These are phyloP conservation scores for Meriones psammophilus DNA, from an alignment of 2,797 vertebrate species.

Conservation along the genomic window DNA sequence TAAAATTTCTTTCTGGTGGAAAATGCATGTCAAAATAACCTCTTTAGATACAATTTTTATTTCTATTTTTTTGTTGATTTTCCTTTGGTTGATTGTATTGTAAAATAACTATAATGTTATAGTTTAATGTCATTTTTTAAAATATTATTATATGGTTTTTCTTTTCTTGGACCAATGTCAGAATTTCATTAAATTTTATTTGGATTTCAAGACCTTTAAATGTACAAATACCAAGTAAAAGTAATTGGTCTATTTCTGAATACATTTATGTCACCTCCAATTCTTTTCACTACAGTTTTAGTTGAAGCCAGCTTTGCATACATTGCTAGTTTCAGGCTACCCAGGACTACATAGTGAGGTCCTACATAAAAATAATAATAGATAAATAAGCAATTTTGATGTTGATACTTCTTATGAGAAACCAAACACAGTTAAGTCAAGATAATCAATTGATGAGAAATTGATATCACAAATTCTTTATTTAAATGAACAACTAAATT, in stretches of 20 bases:
- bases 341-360: not conserved
- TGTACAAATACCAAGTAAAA: not conserved
- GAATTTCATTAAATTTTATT: conserved; percentile 49
- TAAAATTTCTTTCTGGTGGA: not conserved
- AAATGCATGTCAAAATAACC: conserved; percentile 36
- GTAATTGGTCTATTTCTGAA: not conserved
- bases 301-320: not conserved
- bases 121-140: not conserved
- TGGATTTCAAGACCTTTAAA: not conserved
- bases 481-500: not conserved
- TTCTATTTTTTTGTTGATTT: conserved; percentile 8
- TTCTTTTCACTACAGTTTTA: not conserved
- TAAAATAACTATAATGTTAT: conserved; percentile 47
- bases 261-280: not conserved
- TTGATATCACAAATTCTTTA: not conserved
- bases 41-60: not conserved
- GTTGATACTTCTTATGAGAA: not conserved
- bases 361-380: not conserved
- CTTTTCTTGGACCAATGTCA: conserved; percentile 24
- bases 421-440: conserved; percentile 11
- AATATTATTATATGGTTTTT: conserved; percentile 15
- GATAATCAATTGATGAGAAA: not conserved
- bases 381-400: not conserved
- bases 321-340: no score
- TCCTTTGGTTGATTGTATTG: conserved; percentile 3